Evolutionary conservation across 2,113 vertebrate genomes (phyloP), one percentile per base, ranked within the genome.

Genomic region (Cervus canadensis): DNA sequence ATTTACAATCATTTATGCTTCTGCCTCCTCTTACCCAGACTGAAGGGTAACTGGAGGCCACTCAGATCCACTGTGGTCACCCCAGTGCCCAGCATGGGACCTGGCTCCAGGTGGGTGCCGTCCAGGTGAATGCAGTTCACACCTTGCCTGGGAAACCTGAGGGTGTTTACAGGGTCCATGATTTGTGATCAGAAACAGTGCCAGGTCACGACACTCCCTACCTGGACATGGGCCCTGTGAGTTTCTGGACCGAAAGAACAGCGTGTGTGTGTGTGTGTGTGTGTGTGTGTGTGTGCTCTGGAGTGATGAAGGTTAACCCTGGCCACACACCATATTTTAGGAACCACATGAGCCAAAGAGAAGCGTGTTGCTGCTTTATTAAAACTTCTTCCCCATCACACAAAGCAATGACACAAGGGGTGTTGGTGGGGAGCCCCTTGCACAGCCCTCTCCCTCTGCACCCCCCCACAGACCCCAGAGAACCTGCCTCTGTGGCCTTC

Each of bases 281-380:
- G 14, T 28, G 13, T 9, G 52, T 21, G 50, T 1, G 50, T 19
- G 40, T 7, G 7, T 4, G 7, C 21, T 23, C 15, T 40, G 54
- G 13, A 2, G 2, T 14, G 16, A n/a, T 2, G 4, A n/a, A 64
- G 30, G 52, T 1, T 13, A 7, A 16, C 16, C 12, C 33, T 33
- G 2, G 7, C 93, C 26, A 43, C 3, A 21, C 54, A 21, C 54
- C 56, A 0, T 57, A 40, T 82, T 45, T 87, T 64, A 97, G 33
- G 43, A 91, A 76, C 12, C 76, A 88, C 83, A 26, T 3, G 40
- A 78, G 81, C 40, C 92, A 54, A 43, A 87, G 28, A 67, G 78
- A 96, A 98, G 97, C 94, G 76, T 91, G 50, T 48, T 85, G 88
- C 98, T 96, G 86, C 86, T 97, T 97, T 98, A 98, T 91, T 96